These are phyloP conservation scores for Mimas tiliae DNA, from an alignment of 2,888 invertebrate genomes.

Conservation along the genomic window DNA sequence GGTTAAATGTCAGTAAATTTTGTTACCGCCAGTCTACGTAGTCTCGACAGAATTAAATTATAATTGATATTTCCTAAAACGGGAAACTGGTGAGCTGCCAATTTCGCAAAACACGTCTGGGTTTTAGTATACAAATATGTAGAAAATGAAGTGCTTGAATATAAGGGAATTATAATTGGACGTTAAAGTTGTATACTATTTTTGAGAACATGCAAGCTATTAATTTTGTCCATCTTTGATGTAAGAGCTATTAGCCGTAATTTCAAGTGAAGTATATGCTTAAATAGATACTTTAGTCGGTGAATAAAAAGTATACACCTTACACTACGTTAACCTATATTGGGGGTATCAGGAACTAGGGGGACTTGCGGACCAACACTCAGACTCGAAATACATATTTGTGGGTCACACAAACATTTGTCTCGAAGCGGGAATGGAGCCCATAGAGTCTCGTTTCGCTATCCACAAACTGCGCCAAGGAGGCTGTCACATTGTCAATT, in stretches of 20 bases:
- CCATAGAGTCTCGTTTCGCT: too few relatives aligned
- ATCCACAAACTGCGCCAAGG: too few relatives aligned
- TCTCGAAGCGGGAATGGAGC: too few relatives aligned
- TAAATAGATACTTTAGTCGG: background rate
- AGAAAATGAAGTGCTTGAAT: background rate
- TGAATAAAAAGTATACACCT: too few relatives aligned
- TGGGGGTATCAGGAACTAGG: too few relatives aligned
- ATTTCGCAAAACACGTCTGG: background rate
- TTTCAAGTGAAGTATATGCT: background rate
- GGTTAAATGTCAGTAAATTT: conserved; percentile 2
- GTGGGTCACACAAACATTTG: too few relatives aligned
- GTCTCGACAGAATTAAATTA: background rate
- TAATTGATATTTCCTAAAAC: conserved; percentile 16
- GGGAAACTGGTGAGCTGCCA: conserved; percentile 8
- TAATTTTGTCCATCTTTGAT: too few relatives aligned
- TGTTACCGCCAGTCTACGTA: background rate
- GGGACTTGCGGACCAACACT: too few relatives aligned
- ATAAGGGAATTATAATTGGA: background rate
- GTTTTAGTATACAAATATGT: background rate
- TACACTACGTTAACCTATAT: too few relatives aligned
- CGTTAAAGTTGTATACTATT: background rate
- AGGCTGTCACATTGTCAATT: too few relatives aligned
- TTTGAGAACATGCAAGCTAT: background rate
- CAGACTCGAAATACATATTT: too few relatives aligned
- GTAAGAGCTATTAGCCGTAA: too few relatives aligned